Conservation (phyloP, 2,888 invertebrate genomes). For the Cantharis rufa region DNA sequence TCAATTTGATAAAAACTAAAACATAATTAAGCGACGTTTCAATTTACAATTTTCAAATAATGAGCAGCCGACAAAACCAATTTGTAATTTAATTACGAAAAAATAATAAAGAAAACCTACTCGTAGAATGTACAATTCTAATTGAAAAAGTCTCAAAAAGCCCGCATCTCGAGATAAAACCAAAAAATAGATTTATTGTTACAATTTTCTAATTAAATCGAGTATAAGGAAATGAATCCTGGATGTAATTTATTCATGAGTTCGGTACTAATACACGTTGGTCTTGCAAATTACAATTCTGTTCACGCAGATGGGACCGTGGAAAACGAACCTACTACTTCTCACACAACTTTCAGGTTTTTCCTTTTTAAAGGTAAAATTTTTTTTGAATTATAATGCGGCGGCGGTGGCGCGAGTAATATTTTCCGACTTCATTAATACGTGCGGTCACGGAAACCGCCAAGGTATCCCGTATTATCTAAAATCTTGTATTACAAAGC, state of each 20-base stretch:
- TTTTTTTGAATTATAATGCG: constrained; percentile 25
- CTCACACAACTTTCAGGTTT: constrained; percentile 10
- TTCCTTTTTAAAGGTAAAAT: constrained; percentile 3
- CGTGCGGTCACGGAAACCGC: constrained; percentile 19
- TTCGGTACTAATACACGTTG: constrained; percentile 18
- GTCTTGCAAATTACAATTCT: constrained; percentile 23
- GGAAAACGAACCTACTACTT: constrained; percentile 18
- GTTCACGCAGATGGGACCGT: constrained; percentile 25
- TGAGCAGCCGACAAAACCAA: neutral
- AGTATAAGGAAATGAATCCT: constrained; percentile 18
- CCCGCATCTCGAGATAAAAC: neutral
- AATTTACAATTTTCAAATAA: neutral
- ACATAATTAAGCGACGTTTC: neutral
- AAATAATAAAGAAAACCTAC: neutral
- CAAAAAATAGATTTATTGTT: constrained; percentile 12
- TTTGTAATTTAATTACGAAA: neutral
- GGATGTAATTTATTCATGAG: constrained; percentile 28
- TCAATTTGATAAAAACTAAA: neutral
- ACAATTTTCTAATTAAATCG: constrained; percentile 17
- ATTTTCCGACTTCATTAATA: constrained; percentile 25
- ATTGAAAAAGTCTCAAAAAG: neutral
- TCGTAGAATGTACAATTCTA: neutral
- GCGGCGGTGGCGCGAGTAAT: constrained; percentile 10
- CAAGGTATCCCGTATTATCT: constrained; percentile 16
- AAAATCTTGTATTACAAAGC: constrained; percentile 19